These are phyloP conservation scores for Protonibea diacanthus DNA, from an alignment of 2,797 vertebrate species.

Conservation along the genomic window DNA sequence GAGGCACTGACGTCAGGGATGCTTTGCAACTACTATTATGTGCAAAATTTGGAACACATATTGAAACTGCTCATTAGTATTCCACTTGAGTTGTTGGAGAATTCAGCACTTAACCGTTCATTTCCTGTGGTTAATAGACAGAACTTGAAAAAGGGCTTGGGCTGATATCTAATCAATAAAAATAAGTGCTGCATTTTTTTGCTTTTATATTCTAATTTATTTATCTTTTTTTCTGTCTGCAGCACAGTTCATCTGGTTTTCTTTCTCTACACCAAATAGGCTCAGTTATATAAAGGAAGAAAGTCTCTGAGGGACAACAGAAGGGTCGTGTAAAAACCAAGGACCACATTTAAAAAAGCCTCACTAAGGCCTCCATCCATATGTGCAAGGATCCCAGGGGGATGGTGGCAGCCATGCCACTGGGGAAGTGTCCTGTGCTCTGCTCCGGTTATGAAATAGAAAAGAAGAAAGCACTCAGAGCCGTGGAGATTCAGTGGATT, in stretches of 20 bases:
- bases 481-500: background rate
- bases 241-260: background rate
- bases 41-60: constrained; percentile 19
- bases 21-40: constrained; percentile 31
- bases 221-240: background rate
- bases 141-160: background rate
- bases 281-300: constrained; percentile 39
- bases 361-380: constrained; percentile 35
- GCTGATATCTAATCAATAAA: constrained; percentile 9
- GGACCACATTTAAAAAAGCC: constrained; percentile 43
- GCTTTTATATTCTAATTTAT: background rate
- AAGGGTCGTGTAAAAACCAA: constrained; percentile 40
- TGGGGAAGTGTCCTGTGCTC: constrained; percentile 47
- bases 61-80: constrained; percentile 22
- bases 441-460: constrained; percentile 46
- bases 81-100: background rate
- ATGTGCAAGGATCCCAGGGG: constrained; percentile 30
- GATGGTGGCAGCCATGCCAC: constrained; percentile 27
- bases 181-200: background rate
- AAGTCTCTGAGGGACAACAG: constrained; percentile 41
- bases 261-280: background rate
- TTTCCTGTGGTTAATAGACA: constrained; percentile 16
- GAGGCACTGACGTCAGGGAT: constrained; percentile 25
- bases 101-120: background rate
- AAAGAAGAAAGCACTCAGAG: constrained; percentile 46